Base-by-base conservation (phyloP, 2,888 invertebrate genomes). In the Caenorhabditis angaria region DNA sequence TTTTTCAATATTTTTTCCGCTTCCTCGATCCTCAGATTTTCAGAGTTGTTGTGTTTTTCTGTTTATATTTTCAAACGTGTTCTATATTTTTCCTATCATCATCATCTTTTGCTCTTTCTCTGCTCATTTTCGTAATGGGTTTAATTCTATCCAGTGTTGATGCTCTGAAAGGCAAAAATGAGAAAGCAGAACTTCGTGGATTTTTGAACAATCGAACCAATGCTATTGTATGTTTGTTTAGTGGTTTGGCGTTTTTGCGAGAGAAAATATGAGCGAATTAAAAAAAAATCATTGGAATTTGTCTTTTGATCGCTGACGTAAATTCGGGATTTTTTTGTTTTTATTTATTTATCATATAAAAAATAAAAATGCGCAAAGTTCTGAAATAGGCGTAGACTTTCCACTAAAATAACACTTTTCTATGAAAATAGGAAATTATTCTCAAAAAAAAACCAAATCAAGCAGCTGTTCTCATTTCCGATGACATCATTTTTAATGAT, bases 141-240 rank as follows among this genome's bases (percentile, higher is more conserved):
- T 63, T 59, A 20, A 25, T 59, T 27, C 48, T 54, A 4, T 54
- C 55, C 10, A 56, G 62, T 54, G 24, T 48, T 59, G 12, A 70
- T 61, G 28, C 18, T 18, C 18, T 5, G 32, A 32, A 12, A 41
- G 6, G 2, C 3, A 14, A 41, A 18, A 18, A 5, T 18, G 41
- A 41, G 10, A 3, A 12, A 3, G 64, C n/a, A 20, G 65, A 57
- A 24, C 65, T 70, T 20, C 59, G 62, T 55, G 4, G 28, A 8
- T 65, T 70, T 60, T 51, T 70, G 63, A 63, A 70, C 70, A 62
- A 63, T 41, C 55, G 59, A 59, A 58, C 62, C 58, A 65, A 62
- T 53, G 62, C 50, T 53, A 41, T 41, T 41, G 70, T 70, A 70
- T 70, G 70, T 70, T 65, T 25, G 12, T 20, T 50, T 22, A 41